phyloP scores from a whole-genome alignment of 2,113 vertebrate genomes.

The Myotis brandtii region DNA sequence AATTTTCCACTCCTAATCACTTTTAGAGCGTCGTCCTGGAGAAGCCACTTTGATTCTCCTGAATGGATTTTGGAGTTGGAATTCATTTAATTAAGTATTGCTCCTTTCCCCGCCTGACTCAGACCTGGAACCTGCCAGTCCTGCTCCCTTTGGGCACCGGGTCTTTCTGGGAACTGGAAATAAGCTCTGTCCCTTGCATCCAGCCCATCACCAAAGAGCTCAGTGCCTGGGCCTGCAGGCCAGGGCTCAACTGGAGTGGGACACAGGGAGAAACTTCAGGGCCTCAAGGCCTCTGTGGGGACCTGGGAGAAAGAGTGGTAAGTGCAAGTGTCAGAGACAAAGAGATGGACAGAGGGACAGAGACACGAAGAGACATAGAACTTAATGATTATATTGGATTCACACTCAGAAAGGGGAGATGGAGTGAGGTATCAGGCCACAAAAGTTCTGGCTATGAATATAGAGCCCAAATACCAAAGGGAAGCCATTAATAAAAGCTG shows the following conservation, averaged over 20 bases:
- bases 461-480: background rate
- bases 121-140: background rate
- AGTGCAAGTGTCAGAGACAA: too few relatives aligned
- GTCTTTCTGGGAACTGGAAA: background rate
- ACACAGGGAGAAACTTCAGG: background rate
- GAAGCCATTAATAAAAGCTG: background rate
- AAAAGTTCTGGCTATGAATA: background rate
- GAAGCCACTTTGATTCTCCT: slow-evolving; percentile 21
- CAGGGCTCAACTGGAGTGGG: background rate
- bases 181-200: background rate
- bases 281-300: background rate
- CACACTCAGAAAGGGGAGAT: background rate
- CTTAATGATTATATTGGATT: background rate
- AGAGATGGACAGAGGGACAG: background rate
- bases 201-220: background rate
- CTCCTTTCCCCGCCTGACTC: background rate
- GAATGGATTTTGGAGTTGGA: slow-evolving; percentile 47
- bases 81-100: slow-evolving; percentile 50
- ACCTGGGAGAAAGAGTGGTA: background rate
- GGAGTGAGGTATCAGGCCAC: background rate
- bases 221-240: background rate
- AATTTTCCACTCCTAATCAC: slow-evolving; percentile 81
- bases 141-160: background rate
- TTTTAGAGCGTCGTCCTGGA: background rate
- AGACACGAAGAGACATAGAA: background rate